These are phyloP conservation scores for Plebejus melissa DNA, from an alignment of 2,888 invertebrate species.

Conservation along the genomic window DNA sequence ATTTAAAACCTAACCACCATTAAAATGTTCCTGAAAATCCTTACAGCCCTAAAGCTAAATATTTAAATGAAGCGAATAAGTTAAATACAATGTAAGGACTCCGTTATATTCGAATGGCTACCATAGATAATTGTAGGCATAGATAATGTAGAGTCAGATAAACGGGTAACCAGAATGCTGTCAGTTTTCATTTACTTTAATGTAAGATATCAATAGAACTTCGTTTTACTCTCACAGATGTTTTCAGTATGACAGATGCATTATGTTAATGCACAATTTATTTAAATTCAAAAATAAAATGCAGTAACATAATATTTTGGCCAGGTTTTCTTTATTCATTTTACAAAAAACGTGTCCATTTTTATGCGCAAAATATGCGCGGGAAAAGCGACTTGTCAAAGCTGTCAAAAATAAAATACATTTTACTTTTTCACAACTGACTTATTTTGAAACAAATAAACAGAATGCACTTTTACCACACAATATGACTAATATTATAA, in stretches of 20 bases:
- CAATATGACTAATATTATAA: not conserved
- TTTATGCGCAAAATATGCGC: conserved; percentile 2
- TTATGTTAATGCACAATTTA: not conserved
- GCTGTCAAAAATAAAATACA: not conserved
- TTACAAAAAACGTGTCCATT: not conserved
- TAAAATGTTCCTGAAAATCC: not conserved
- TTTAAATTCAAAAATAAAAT: not conserved
- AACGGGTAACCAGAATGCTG: conserved; percentile 72
- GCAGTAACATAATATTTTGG: not conserved
- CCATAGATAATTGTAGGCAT: conserved; percentile 58
- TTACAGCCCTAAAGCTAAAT: conserved; percentile 10
- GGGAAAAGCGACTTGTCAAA: not conserved
- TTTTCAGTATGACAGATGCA: not conserved
- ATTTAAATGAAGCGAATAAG: conserved; percentile 20
- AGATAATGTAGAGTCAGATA: conserved; percentile 49
- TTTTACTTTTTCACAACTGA: not conserved
- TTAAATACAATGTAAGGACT: conserved; percentile 11
- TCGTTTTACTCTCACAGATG: conserved; percentile 39
- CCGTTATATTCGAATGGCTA: conserved; percentile 51
- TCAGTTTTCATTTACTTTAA: conserved; percentile 62
- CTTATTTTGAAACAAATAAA: not conserved
- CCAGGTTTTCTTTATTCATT: not conserved
- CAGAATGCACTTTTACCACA: not conserved
- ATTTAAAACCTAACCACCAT: not conserved
- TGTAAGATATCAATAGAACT: conserved; percentile 36